Base-by-base conservation (phyloP, 2,797 vertebrate species). In the Typhlichthys subterraneus region DNA sequence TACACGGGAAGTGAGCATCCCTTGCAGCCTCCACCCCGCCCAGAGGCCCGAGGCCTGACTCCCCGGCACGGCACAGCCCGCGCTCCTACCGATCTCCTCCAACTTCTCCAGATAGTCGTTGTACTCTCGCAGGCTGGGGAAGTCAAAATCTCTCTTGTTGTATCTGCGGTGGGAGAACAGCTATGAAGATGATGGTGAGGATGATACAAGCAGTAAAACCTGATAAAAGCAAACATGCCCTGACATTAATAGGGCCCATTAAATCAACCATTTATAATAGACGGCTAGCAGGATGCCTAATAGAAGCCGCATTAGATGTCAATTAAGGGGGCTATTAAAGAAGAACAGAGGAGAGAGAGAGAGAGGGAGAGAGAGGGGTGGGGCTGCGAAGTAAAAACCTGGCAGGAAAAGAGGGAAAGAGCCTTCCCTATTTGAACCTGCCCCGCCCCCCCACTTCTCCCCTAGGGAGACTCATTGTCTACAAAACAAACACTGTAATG, bases 81-180 rank as follows among this genome's bases (percentile, higher is more conserved):
- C 38, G 56, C 59, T 63, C 76, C 11, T 85, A 99, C 98, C 96
- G 73, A 97, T 95, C 80, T 98, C 96, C 86, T 99, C 97, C 75
- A 99, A 91, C 91, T 94, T 88, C 88, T 99, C 97, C 80, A 99
- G 86, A 83, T 96, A 99, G 90, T 99, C 94, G 65, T 99, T 99
- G 82, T 98, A 99, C 71, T 97, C 96, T 76, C 84, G 89, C 64
- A 97, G 89, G 81, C 87, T 94, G 73, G 93, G 63, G 85, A 99
- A 99, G 81, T 99, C 96, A 61, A 93, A 91, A 80, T 98, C 95
- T 86, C 97, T 95, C 91, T 98, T 99, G 90, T 99, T 99, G 84
- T 98, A 99, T 92, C 98, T 99, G 91, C 71, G 76, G 77, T 72
- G 69, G 61, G 72, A 83, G 59, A 74, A 72, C 23, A 81, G 45